Evolutionary conservation across 2,888 invertebrate species (phyloP).

Genomic region (Eilema griseolum): DNA sequence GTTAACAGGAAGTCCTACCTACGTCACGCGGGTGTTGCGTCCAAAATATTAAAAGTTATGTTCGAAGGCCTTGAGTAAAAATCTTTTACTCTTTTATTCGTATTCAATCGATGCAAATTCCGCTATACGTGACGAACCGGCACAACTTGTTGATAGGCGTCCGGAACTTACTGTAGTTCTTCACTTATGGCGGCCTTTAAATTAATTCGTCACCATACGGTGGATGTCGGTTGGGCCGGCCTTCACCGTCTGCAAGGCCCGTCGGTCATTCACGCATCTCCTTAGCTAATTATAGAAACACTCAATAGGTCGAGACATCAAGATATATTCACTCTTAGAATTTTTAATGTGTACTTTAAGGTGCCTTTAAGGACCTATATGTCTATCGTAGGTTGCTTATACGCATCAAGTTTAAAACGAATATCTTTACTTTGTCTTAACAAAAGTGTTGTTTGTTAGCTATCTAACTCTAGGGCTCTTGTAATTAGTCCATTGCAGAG

Average conservation of each 20-base stretch:
- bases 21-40: constrained; percentile 25
- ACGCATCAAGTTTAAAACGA: too few relatives aligned
- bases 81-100: constrained; percentile 24
- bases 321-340: constrained; percentile 43
- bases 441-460: not conserved
- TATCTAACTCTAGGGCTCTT: not conserved
- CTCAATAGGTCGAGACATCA: constrained; percentile 45
- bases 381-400: not conserved
- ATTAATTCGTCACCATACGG: constrained; percentile 50
- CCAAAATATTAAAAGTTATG: constrained; percentile 25
- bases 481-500: not conserved
- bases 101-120: constrained; percentile 35
- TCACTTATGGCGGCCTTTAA: constrained; percentile 43
- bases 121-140: constrained; percentile 41
- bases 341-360: constrained; percentile 12
- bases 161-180: constrained; percentile 45
- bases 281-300: constrained; percentile 66
- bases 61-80: constrained; percentile 21
- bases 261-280: constrained; percentile 69
- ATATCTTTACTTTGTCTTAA: not conserved
- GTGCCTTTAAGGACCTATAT: not conserved
- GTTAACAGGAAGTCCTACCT: constrained; percentile 29
- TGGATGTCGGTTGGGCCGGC: constrained; percentile 54
- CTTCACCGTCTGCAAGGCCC: constrained; percentile 62
- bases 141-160: constrained; percentile 36